Evolutionary conservation across 2,797 vertebrate genomes (phyloP).

Genomic region (Alectoris magna): DNA sequence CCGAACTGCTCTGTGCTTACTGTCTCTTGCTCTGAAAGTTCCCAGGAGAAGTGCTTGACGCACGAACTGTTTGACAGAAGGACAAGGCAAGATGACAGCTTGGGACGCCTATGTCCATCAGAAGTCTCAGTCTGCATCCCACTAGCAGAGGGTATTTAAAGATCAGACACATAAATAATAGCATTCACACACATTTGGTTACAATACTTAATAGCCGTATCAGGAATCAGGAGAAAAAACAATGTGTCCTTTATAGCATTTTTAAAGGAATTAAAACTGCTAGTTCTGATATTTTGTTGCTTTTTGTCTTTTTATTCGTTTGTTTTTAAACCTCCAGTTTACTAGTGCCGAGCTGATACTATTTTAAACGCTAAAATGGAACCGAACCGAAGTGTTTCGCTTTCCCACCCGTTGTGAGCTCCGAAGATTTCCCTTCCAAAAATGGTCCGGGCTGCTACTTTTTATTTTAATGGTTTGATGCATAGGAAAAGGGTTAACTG

Average conservation of each 20-base stretch:
- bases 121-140: conserved; percentile 56
- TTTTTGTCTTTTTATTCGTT: background rate
- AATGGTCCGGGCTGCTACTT: conserved; percentile 20
- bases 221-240: conserved; percentile 56
- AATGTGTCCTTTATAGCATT: conserved; percentile 31
- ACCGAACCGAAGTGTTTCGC: background rate
- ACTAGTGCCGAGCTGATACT: background rate
- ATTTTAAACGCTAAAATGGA: background rate
- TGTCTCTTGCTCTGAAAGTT: conserved; percentile 51
- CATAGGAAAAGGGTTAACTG: conserved; percentile 65
- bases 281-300: background rate
- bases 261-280: conserved; percentile 6
- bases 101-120: conserved; percentile 52
- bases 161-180: conserved; percentile 66
- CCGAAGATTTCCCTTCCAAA: conserved; percentile 29
- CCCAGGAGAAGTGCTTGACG: conserved; percentile 64
- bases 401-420: background rate
- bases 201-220: conserved; percentile 44
- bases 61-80: conserved; percentile 71
- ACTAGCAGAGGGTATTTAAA: conserved; percentile 66
- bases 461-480: conserved; percentile 57
- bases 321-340: conserved; percentile 27
- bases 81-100: conserved; percentile 72
- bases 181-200: conserved; percentile 56
- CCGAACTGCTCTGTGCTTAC: conserved; percentile 26